These are phyloP conservation scores for Drosophila nannoptera DNA, from an alignment of 1,140 invertebrate genomes.

Conservation along the genomic window DNA sequence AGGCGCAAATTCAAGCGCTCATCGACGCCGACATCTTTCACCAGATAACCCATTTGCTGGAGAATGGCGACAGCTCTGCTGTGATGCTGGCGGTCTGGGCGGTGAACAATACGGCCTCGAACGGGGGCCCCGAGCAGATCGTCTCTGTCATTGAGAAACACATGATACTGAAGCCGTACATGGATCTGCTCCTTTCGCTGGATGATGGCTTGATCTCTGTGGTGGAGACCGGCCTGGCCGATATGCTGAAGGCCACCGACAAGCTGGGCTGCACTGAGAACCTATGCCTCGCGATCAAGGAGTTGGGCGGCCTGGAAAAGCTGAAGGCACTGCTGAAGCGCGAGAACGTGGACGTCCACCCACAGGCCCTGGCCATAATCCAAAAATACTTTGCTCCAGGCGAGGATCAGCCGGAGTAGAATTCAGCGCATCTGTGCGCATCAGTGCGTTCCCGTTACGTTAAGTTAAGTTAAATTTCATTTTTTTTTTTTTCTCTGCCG, in stretches of 20 bases:
- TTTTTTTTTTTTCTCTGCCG: too few species aligned
- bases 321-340: constrained; percentile 96
- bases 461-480: too few species aligned
- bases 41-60: constrained; percentile 80
- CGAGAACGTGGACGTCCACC: constrained; percentile 97
- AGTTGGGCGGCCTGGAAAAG: constrained; percentile 93
- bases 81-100: too few species aligned
- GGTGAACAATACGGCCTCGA: constrained; percentile 97
- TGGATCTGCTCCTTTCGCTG: constrained; percentile 88
- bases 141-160: constrained; percentile 87
- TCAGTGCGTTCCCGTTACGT: too few species aligned
- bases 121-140: constrained; percentile 92
- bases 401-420: constrained; percentile 79
- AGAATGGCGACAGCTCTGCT: too few species aligned
- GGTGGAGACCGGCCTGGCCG: constrained; percentile 92
- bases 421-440: too few species aligned
- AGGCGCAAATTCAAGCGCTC: constrained; percentile 95
- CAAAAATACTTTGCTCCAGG: constrained; percentile 88
- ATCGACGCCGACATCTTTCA: constrained; percentile 85
- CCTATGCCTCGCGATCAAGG: constrained; percentile 90
- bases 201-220: constrained; percentile 89
- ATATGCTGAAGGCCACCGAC: constrained; percentile 85
- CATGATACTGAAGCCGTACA: constrained; percentile 93
- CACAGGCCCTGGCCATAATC: constrained; percentile 88
- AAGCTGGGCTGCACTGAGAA: constrained; percentile 88